Evolutionary conservation across 2,113 vertebrate species (phyloP), one percentile per base, ranked within the genome.

Genomic region (Terrapene triunguis): DNA sequence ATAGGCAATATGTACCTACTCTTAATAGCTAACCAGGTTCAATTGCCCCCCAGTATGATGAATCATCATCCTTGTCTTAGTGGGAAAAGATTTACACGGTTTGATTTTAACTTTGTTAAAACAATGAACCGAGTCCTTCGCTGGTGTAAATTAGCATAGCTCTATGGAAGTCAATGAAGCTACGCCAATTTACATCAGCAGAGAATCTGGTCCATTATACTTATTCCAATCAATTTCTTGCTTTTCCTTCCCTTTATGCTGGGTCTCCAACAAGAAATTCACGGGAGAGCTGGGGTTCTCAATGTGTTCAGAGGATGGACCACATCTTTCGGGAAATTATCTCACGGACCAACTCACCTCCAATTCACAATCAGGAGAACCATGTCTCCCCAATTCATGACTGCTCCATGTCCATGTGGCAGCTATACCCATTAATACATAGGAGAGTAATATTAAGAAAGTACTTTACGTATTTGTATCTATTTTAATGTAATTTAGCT

Each of bases 21-120:
- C 53, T 93, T 97, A 97, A 97, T 97, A 69, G 21, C 78, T 98
- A 97, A 97, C 93, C 82, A 89, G 72, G 29, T 69, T 90, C 82
- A 88, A 51, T 84, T 95, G 81, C 90, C 42, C 59, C 91, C 92
- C 0, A 74, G 59, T 14, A 80, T 53, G 80, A 93, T 89, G 83
- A 74, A 82, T 4, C 62, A 3, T 53, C 80, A 72, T 85, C 92
- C 92, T 95, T 93, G 92, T 62, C 80, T 11, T 82, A 51, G 89
- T 0, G 38, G n/a, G 76, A 76, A 96, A 92, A 47, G 4, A 16
- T 86, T 65, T 3, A 54, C 29, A n/a, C 38, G 42, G 87, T 95
- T 96, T 96, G 82, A 54, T 65, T 96, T 97, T 94, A 94, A 86
- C 89, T 22, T 69, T 8, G 8, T 38, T 51, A 53, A 38, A 65